Base-by-base conservation (phyloP, 2,113 vertebrate species). In the Talpa occidentalis region DNA sequence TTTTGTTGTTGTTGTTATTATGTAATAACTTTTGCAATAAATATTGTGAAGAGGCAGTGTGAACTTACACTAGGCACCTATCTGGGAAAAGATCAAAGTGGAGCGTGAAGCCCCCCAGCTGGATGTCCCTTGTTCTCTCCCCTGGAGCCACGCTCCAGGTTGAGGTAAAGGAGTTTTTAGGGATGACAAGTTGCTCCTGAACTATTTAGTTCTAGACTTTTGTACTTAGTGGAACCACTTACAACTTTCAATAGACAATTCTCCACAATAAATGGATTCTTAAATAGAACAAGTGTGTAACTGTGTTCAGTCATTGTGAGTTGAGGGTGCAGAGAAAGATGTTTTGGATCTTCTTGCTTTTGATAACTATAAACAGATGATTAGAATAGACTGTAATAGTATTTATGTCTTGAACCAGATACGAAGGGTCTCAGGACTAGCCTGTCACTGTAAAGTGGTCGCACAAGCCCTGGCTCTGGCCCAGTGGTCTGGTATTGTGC, bases 291-390 rank as follows among this genome's bases (percentile, higher is more conserved):
- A 93, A 37, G 42, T 30, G 2, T 12, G 17, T 76, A n/a, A 78
- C 30, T 77, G 0, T n/a, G 3, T 83, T 83, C 59, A 44, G 70
- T 82, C 16, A 42, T 83, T 47, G 32, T 72, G 47, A 60, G 90
- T 86, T 59, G 32, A 69, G 49, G 67, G 77, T 93, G 47, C 70
- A 92, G 88, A 67, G 66, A 88, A 49, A 74, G 92, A 78, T 66
- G 37, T 67, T 35, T 11, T 78, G 5, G 32, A 42, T 88, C 72
- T 93, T 96, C 8, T 22, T 87, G 66, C 12, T 66, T 85, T 82
- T 9, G 35, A 60, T 85, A n/a, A 67, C 59, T 94, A 78, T 93
- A 85, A 77, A 52, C 30, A 88, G n/a, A 60, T 60, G 42, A 66
- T 82, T 72, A 88, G 81, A 52, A 60, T 83, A 40, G 64, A 87